Base-by-base conservation (phyloP, 2,888 invertebrate genomes). In the Herminia tarsipennalis region DNA sequence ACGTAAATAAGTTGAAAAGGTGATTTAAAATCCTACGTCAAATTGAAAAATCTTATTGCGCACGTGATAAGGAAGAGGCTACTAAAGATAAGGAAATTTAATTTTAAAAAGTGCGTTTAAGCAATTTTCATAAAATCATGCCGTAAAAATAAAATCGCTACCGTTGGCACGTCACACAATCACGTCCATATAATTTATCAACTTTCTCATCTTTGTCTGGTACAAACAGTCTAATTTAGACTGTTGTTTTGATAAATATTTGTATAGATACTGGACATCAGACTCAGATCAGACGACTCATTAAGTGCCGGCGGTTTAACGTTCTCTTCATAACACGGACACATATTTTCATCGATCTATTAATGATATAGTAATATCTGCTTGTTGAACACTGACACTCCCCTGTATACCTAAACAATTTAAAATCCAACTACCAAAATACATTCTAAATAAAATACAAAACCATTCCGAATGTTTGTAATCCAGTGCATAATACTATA, bases 101-200 rank as follows among this genome's bases (percentile, higher is more conserved):
- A 79, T 80, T 80, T 78, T 63, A 66, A 73, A 75, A 78, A 74
- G 67, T 72, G 71, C 70, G 49, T 38, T 49, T 38, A 43, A 49
- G 72, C 73, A 67, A 56, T 76, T 77, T 73, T 68, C 56, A 51
- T 47, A 58, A 66, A 67, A 69, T 58, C 56, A 59, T 62, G 51
- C 54, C 61, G 52, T 55, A 59, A 51, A 57, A 62, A 54, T 73
- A 56, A 70, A 67, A 62, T 56, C 42, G 43, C 47, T 39, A 47
- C 46, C 36, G 42, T 59, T 54, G 57, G 59, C 48, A 43, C 38
- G 53, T 47, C 35, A 50, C 35, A 13, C 48, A 40, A 55, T 55
- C 37, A 56, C 42, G 47, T 58, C 63, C 59, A 50, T 55, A 28
- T 18, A n/a, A 45, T 13, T 30, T 56, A 57, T 45, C 17, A 43